Evolutionary conservation across 2,888 invertebrate genomes (phyloP), one percentile per base, ranked within the genome.

Genomic region (Tuta absoluta): DNA sequence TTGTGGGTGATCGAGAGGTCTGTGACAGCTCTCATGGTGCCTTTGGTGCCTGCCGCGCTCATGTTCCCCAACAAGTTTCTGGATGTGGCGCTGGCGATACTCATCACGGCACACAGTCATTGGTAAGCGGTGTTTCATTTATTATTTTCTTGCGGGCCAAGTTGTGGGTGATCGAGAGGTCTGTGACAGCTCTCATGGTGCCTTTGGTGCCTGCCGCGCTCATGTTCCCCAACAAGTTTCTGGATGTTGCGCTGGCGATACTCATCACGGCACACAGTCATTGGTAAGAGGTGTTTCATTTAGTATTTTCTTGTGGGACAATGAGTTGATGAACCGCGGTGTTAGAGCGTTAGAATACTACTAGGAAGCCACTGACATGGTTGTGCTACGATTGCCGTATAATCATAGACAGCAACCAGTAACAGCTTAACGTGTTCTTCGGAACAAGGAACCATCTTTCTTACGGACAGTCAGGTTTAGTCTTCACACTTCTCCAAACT

Each of bases 1-100:
- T 79, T 97, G 69, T 98, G 98, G 98, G 93, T 95, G 37, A 85
- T 95, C 0, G 98, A 98, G 87, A 94, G 94, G 73, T 76, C 91
- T 1, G 85, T 96, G 0, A 92, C 96, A 0, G 92, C 93, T 0
- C 87, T 91, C 0, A 84, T 98, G 61, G 78, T 97, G 60, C 94
- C 93, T 0, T 75, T 97, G 17, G 80, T 97, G 23, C 98, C 98
- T 0, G 85, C 93, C 1, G 94, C 95, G 0, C 90, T 98, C 62
- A 70, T 95, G 0, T 78, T 93, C 48, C 96, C 96, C 0, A 94
- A 92, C 74, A 92, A 94, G 75, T 68, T 94, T 0, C 78, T 96
- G 48, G 97, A 97, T 79, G 93, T 93, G 23, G 53, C 94, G 4
- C 81, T 96, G n/a, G 95, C 96, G 21, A 77, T 94, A 28, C 85